A percentile compares a stretch with the other conserved stretches of the same genome.
These are phyloP conservation scores for Fulmarus glacialis DNA, from an alignment of 2,113 vertebrate species.

Conservation along the genomic window DNA sequence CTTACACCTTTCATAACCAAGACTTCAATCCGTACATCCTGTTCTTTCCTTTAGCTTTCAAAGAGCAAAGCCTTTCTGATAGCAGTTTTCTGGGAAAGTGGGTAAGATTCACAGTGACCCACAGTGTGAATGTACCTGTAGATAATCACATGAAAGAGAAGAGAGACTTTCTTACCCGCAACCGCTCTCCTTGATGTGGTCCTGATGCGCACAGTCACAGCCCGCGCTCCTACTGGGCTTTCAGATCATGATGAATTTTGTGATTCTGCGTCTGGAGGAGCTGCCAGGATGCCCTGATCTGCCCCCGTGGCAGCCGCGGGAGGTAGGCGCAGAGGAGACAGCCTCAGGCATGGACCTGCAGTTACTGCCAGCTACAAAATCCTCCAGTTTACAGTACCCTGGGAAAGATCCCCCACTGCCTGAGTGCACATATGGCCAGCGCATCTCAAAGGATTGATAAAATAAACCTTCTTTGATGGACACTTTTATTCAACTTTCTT, in stretches of 20 bases:
- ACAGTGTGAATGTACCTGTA: not conserved
- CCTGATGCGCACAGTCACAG: accelerated
- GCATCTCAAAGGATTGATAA: not conserved
- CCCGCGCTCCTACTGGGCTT: not conserved
- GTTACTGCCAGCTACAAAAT: not conserved
- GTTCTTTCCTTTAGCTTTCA: not conserved
- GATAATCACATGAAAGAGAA: not conserved
- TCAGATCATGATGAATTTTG: not conserved
- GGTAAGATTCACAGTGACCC: not conserved
- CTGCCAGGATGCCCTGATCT: not conserved
- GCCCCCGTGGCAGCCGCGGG: not conserved
- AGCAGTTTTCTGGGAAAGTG: not conserved
- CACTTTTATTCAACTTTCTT: not conserved
- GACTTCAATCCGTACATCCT: not conserved
- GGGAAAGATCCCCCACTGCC: not conserved
- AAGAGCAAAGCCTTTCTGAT: not conserved
- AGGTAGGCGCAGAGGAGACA: not conserved
- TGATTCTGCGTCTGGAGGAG: not conserved
- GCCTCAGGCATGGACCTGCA: not conserved
- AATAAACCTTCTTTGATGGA: not conserved
- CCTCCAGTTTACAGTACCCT: not conserved
- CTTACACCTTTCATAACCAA: not conserved
- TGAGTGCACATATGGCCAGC: not conserved
- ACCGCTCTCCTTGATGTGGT: not conserved
- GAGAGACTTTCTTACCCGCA: not conserved